Evolutionary conservation across 2,113 vertebrate genomes (phyloP).

Genomic region (Panthera uncia): DNA sequence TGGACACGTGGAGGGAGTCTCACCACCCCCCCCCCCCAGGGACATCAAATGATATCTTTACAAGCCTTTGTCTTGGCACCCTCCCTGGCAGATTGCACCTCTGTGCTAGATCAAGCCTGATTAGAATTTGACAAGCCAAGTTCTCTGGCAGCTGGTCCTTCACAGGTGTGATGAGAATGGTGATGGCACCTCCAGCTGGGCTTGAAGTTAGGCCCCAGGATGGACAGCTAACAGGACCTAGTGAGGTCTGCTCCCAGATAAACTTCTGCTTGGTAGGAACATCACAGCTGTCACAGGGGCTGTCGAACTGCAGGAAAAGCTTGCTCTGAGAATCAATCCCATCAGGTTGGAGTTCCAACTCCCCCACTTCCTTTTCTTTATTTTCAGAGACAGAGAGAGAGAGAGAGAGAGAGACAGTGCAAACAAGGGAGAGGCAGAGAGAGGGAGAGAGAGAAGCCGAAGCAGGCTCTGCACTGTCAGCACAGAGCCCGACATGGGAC

Average conservation of each 20-base stretch:
- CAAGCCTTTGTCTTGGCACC: neutral
- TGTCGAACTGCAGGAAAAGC: neutral
- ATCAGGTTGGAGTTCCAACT: neutral
- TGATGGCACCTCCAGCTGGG: neutral
- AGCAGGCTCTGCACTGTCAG: too few relatives aligned
- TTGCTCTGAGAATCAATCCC: neutral
- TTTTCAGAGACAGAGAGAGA: too few relatives aligned
- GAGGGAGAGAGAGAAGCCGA: too few relatives aligned
- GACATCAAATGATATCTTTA: neutral
- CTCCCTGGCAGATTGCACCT: neutral
- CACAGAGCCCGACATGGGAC: too few relatives aligned
- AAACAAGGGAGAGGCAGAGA: too few relatives aligned
- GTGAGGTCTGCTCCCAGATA: neutral
- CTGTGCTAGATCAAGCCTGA: neutral
- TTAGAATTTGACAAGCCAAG: neutral
- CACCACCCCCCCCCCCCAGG: neutral
- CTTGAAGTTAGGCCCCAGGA: neutral
- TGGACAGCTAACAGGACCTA: neutral
- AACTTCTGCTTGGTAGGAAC: neutral
- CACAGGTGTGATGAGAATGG: neutral
- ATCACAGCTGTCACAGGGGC: neutral
- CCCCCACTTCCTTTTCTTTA: neutral
- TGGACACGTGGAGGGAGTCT: neutral
- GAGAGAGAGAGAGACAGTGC: too few relatives aligned
- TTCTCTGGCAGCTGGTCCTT: neutral